Evolutionary conservation across 2,888 invertebrate species (phyloP).

Genomic region (Agrotis clavis): DNA sequence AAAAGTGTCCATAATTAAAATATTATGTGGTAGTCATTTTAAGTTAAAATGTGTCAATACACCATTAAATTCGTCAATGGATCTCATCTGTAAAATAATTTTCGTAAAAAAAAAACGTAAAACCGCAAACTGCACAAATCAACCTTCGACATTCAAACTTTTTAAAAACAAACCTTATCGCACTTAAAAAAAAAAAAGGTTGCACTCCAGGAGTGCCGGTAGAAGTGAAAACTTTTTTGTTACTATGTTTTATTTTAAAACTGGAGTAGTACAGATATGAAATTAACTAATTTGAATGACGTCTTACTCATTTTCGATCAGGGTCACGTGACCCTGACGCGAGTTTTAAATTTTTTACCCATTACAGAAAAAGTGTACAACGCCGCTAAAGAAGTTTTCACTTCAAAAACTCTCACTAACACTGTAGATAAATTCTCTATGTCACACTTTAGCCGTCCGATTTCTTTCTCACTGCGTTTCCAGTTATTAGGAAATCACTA

Average conservation of each 20-base stretch:
- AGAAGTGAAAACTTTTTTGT: no score
- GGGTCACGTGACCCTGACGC: no score
- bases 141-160: constrained; percentile 17
- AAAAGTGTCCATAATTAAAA: no score
- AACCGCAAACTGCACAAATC: constrained; percentile 38
- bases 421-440: constrained; percentile 3
- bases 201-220: no score
- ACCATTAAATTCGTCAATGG: not conserved
- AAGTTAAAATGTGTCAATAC: not conserved
- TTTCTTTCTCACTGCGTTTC: constrained; percentile 56
- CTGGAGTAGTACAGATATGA: no score
- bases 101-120: constrained; percentile 23
- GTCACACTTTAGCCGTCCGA: constrained; percentile 36
- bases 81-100: not conserved
- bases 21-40: not conserved
- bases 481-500: constrained; percentile 51
- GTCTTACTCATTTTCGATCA: no score
- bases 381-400: no score
- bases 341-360: no score
- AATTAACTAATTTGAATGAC: no score
- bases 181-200: not conserved
- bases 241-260: no score
- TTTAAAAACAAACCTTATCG: constrained; percentile 4
- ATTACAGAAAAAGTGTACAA: no score
- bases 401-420: no score